Percentiles rank a stretch among this genome's conserved stretches.
Evolutionary conservation across 2,797 vertebrate genomes (phyloP).

Genomic region (Amphiprion clarkii): DNA sequence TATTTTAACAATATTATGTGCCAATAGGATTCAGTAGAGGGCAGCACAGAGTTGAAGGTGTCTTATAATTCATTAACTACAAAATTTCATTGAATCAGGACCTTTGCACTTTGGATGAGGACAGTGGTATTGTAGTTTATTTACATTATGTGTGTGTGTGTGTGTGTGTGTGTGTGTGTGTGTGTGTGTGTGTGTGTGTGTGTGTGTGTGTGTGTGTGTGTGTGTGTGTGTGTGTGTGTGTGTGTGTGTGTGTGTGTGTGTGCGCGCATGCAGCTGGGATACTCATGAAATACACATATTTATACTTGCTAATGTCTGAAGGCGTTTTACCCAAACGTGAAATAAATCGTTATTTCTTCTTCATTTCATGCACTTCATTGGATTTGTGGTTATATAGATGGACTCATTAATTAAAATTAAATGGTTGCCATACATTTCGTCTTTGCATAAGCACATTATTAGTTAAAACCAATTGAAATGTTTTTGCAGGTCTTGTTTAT

Average conservation of each 20-base stretch:
- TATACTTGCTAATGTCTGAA: background rate
- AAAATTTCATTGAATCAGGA: slow-evolving; percentile 2
- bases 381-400: slow-evolving; percentile 35
- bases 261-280: background rate
- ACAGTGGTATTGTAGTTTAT: background rate
- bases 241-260: no score
- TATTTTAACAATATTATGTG: background rate
- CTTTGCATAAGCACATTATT: slow-evolving; percentile 38
- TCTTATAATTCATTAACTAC: slow-evolving; percentile 26
- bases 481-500: slow-evolving; percentile 49
- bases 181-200: no score
- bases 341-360: background rate
- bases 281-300: slow-evolving; percentile 1
- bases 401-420: slow-evolving; percentile 45
- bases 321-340: slow-evolving; percentile 7
- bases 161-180: no score
- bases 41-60: slow-evolving; percentile 59
- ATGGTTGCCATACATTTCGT: slow-evolving; percentile 29
- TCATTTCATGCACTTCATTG: slow-evolving; percentile 32
- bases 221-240: no score
- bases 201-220: background rate
- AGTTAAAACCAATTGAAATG: slow-evolving; percentile 51
- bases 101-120: slow-evolving; percentile 13
- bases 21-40: slow-evolving; percentile 64
- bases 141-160: background rate